Conservation (phyloP, 2,888 invertebrate species). For the Beris morrisii region DNA sequence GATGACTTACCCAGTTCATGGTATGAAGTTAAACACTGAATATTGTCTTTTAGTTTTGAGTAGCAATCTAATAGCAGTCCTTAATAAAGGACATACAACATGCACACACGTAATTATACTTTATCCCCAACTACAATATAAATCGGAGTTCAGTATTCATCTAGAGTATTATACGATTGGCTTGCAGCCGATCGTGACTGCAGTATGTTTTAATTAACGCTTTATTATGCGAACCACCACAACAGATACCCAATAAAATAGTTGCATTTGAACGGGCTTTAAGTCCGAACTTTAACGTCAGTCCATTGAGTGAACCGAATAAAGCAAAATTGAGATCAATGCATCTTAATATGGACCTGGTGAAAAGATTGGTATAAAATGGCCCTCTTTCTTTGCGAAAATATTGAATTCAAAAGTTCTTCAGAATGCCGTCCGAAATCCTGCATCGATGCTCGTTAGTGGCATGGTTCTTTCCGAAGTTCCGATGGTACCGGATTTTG, state of each 20-base stretch:
- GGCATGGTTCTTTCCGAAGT: constrained; percentile 29
- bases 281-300: constrained; percentile 44
- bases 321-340: constrained; percentile 59
- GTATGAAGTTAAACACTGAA: too few relatives aligned
- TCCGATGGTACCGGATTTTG: constrained; percentile 58
- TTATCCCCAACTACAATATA: too few relatives aligned
- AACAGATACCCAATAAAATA: constrained; percentile 46
- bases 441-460: constrained; percentile 12
- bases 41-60: too few relatives aligned
- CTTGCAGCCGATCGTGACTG: too few relatives aligned
- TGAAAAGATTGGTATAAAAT: constrained; percentile 63
- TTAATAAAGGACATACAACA: too few relatives aligned
- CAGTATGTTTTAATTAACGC: constrained; percentile 45
- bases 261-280: constrained; percentile 50
- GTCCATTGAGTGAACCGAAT: constrained; percentile 32
- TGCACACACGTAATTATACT: too few relatives aligned
- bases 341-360: constrained; percentile 61
- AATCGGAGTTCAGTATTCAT: too few relatives aligned
- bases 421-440: constrained; percentile 46
- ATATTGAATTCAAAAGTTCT: constrained; percentile 51
- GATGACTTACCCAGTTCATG: too few relatives aligned
- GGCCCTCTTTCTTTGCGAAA: constrained; percentile 56
- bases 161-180: too few relatives aligned
- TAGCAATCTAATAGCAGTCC: too few relatives aligned
- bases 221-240: constrained; percentile 37